Percentiles rank a stretch among this genome's conserved stretches.
Evolutionary conservation across 2,797 vertebrate species (phyloP).

Genomic region (Ciconia nigra): DNA sequence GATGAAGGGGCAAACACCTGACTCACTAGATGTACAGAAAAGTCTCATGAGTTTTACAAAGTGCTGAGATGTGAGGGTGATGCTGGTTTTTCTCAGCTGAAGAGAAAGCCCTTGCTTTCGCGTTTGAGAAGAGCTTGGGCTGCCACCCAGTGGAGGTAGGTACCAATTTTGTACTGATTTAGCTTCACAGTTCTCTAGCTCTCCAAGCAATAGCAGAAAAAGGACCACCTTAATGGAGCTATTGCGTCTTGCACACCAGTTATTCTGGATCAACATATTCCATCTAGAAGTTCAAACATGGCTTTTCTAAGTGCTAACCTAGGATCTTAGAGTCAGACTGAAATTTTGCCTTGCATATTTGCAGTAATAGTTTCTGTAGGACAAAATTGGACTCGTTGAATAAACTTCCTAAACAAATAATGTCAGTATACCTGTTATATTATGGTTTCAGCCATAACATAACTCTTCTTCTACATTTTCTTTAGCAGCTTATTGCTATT

Average conservation of each 20-base stretch:
- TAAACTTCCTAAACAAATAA: neutral
- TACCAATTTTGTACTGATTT: neutral
- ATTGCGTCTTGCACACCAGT: neutral
- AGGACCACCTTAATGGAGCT: fast-evolving
- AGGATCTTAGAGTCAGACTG: neutral
- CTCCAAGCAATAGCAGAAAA: neutral
- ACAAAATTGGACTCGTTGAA: neutral
- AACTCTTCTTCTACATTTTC: neutral
- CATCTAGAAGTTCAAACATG: neutral
- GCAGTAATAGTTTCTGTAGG: neutral
- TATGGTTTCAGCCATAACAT: neutral
- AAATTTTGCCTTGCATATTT: neutral
- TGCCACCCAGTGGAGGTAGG: conserved; percentile 55
- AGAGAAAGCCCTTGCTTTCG: neutral
- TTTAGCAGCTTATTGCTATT: neutral
- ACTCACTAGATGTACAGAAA: neutral
- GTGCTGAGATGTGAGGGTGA: neutral
- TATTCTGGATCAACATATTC: neutral
- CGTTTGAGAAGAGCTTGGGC: neutral
- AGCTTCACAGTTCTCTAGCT: fast-evolving
- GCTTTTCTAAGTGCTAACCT: neutral
- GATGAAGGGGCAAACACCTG: neutral
- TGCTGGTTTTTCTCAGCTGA: neutral
- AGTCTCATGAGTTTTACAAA: neutral
- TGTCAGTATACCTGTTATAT: neutral